Evolutionary conservation across 2,113 vertebrate genomes (phyloP).

Genomic region (cat (Felis catus)): F.catus_Fca126_mat1.0 CM031418.1:126874501-126875000

Average conservation of each 20-base stretch:
- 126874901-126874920: neutral
- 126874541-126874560: neutral
- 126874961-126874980: neutral
- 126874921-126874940: neutral
- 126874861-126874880: neutral
- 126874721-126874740: neutral
- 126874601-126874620: neutral
- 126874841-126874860: neutral
- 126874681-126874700: neutral
- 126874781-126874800: neutral
- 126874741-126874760: neutral
- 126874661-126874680: neutral
- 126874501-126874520: neutral
- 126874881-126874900: neutral
- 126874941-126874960: neutral
- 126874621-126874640: neutral
- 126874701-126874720: neutral
- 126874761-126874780: neutral
- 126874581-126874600: neutral
- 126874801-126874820: neutral
- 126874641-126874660: neutral
- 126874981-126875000: neutral
- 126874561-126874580: neutral
- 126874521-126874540: neutral
- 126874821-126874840: neutral